Evolutionary conservation across 2,113 vertebrate species (phyloP).

Genomic region (Trachemys scripta): DNA sequence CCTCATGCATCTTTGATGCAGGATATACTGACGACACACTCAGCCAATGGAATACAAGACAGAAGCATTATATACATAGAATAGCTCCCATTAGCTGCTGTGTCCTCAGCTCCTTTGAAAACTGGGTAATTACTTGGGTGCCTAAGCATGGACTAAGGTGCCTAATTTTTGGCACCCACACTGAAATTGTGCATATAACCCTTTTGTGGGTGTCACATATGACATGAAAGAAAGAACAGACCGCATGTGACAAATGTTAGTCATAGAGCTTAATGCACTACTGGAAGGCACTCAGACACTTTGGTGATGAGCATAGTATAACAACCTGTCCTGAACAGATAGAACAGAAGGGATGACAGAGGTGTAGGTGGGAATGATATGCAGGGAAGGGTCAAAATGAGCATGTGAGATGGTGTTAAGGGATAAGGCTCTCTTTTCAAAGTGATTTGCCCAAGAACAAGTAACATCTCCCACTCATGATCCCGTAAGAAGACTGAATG

Average conservation of each 20-base stretch:
- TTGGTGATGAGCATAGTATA: not conserved
- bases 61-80: not conserved
- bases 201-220: not conserved
- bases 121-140: not conserved
- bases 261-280: not conserved
- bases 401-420: not conserved
- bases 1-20: not conserved
- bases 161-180: not conserved
- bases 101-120: not conserved
- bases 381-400: not conserved
- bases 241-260: not conserved
- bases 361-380: not conserved
- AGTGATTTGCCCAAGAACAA: not conserved
- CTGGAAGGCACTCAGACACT: not conserved
- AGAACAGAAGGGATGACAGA: not conserved
- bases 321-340: not conserved
- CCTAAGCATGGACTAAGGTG: rapidly evolving
- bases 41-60: not conserved
- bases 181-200: not conserved
- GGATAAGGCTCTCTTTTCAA: not conserved
- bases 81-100: not conserved
- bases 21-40: no score
- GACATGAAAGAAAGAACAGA: rapidly evolving
- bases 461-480: not conserved
- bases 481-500: constrained; percentile 26